Base-by-base conservation (phyloP, 2,888 invertebrate genomes). In the Schrankia costaestrigalis region DNA sequence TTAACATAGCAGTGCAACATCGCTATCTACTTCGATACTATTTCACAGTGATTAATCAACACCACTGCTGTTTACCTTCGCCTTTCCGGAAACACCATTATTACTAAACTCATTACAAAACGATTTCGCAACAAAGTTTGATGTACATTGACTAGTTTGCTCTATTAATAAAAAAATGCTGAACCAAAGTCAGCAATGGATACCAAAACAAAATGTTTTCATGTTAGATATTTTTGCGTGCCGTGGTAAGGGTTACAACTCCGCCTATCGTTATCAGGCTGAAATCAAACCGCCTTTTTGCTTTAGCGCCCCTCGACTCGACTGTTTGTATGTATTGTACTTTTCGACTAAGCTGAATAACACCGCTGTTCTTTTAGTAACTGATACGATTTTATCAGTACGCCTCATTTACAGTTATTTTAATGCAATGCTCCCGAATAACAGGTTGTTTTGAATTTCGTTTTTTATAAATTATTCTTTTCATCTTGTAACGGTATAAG, bases 1-100 rank as follows among this genome's bases (percentile, higher is more conserved):
- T n/a, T n/a, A n/a, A n/a, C n/a, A n/a, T n/a, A 68, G 63, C 63
- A 56, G 56, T 63, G 52, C 50, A 52, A 42, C 52, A 43, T 35
- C 54, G 61, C 54, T 71, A 72, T 66, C 74, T 61, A 34, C 53
- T 31, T 34, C 41, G 45, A 54, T 56, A 57, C 42, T 56, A 72
- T 74, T 72, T 73, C 74, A 73, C 69, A 71, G 71, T 74, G 79
- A 79, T 79, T 78, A 76, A 79, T 79, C 74, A 73, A 74, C 70
- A 66, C 59, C 61, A 57, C 61, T 63, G 63, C 56, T 76, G 65
- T 78, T 79, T 78, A 73, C 74, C 65, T 72, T 74, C 63, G 56
- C 66, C 64, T 63, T 73, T 71, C 78, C 73, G 61, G 53, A 38
- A 31, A 37, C 27, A 35, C 19, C 51, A 33, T 26, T 31, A 61